Percentiles rank a stretch among this genome's conserved stretches.
Conservation (phyloP, 2,797 vertebrate species). For the Oceanodroma leucorhoa region DNA sequence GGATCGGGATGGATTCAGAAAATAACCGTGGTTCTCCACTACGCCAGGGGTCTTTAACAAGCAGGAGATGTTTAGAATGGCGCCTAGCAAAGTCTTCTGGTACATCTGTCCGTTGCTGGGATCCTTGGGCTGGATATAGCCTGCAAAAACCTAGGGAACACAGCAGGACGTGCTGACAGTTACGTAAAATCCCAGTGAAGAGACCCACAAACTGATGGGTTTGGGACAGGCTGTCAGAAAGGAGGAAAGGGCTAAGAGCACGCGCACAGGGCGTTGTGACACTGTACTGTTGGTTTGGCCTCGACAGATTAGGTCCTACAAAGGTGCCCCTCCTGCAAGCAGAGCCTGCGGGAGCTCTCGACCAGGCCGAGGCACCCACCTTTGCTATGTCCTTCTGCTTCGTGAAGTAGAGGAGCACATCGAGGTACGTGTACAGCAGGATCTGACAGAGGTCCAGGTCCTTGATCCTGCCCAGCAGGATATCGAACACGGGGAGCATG, state of each 20-base stretch:
- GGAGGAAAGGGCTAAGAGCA: fast-evolving
- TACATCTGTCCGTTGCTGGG: constrained; percentile 91
- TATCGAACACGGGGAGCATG: constrained; percentile 90
- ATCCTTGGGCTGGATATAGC: constrained; percentile 95
- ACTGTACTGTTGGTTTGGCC: fast-evolving
- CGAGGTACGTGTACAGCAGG: constrained; percentile 89
- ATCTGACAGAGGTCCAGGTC: constrained; percentile 94
- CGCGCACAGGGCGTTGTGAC: fast-evolving
- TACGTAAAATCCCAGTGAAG: neutral
- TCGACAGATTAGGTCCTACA: too few relatives aligned
- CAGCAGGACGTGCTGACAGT: neutral
- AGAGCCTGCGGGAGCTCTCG: fast-evolving
- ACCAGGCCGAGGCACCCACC: constrained; percentile 66
- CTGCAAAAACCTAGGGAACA: constrained; percentile 85
- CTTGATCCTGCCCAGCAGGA: constrained; percentile 87
- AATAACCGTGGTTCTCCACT: constrained; percentile 93
- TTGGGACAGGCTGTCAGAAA: neutral
- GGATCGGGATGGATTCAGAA: constrained; percentile 92
- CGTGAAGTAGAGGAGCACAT: constrained; percentile 92
- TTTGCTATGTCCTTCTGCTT: constrained; percentile 91
- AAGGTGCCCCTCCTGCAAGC: fast-evolving
- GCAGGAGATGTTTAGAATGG: constrained; percentile 89
- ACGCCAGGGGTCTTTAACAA: constrained; percentile 93
- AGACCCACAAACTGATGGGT: fast-evolving
- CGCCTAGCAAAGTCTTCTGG: constrained; percentile 91